A percentile compares a stretch with the other conserved stretches of the same genome.
phyloP scores from a whole-genome alignment of 1,140 invertebrate genomes.

The Drosophila erecta region DNA sequence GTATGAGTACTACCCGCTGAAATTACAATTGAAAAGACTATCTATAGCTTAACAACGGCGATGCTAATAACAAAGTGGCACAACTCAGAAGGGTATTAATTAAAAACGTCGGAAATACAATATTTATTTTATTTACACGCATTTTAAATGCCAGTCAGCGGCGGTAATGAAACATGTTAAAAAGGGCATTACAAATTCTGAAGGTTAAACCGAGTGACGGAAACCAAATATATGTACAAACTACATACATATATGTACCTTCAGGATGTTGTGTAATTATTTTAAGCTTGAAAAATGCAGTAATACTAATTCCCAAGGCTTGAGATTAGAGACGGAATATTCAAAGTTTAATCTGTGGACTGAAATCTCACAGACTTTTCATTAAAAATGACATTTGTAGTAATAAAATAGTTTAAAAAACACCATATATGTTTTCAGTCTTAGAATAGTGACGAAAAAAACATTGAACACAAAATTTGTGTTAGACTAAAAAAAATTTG shows the following conservation, averaged over 20 bases:
- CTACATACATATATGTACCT: too few relatives aligned
- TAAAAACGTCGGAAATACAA: neutral
- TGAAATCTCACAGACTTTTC: too few relatives aligned
- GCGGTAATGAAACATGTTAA: neutral
- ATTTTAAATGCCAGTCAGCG: slow-evolving; percentile 2
- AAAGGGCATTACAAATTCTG: neutral
- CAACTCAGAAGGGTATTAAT: too few relatives aligned
- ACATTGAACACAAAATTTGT: neutral
- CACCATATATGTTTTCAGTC: neutral
- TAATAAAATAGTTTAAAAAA: neutral
- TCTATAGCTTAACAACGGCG: too few relatives aligned
- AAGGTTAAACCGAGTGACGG: neutral
- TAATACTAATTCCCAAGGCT: neutral
- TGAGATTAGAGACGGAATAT: too few relatives aligned
- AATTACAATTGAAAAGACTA: neutral
- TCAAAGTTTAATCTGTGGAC: too few relatives aligned
- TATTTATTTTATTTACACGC: neutral
- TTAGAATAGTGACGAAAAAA: neutral
- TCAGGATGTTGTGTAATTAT: neutral
- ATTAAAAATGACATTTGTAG: too few relatives aligned
- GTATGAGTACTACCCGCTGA: neutral
- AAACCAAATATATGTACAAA: neutral
- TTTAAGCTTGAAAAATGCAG: neutral
- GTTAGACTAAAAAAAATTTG: too few relatives aligned
- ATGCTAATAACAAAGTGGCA: too few relatives aligned